These are phyloP conservation scores for Zaprionus capensis DNA, from an alignment of 1,140 invertebrate genomes.

Conservation along the genomic window DNA sequence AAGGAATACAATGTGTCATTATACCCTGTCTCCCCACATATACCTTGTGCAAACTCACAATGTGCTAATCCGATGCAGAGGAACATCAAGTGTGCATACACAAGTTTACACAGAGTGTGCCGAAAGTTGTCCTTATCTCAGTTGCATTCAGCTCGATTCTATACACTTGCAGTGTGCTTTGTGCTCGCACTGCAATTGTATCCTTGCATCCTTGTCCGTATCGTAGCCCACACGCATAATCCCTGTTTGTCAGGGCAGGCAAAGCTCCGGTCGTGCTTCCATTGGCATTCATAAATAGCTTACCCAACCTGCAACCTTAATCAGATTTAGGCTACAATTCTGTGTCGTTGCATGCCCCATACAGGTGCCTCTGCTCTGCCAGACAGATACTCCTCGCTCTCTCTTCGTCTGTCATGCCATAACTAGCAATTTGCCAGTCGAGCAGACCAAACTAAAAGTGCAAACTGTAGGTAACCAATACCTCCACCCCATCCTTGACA, in stretches of 20 bases:
- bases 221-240: conserved; percentile 11
- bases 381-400: neutral
- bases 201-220: neutral
- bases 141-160: neutral
- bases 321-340: conserved; percentile 70
- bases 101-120: neutral
- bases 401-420: conserved; percentile 34
- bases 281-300: conserved; percentile 71
- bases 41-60: neutral
- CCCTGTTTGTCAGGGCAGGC: conserved; percentile 8
- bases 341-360: conserved; percentile 25
- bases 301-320: conserved; percentile 68
- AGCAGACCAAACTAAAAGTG: conserved; percentile 24
- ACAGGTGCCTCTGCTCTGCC: neutral
- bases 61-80: conserved; percentile 10
- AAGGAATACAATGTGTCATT: neutral
- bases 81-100: neutral
- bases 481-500: neutral
- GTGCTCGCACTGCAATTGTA: conserved; percentile 8
- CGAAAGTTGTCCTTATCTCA: conserved; percentile 21
- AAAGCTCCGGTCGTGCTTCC: conserved; percentile 30
- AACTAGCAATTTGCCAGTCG: conserved; percentile 67
- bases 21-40: neutral
- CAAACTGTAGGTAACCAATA: neutral
- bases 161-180: conserved; percentile 10